Evolutionary conservation across 2,888 invertebrate genomes (phyloP), one percentile per base, ranked within the genome.

Genomic region (Aphidoletes aphidimyza): DNA sequence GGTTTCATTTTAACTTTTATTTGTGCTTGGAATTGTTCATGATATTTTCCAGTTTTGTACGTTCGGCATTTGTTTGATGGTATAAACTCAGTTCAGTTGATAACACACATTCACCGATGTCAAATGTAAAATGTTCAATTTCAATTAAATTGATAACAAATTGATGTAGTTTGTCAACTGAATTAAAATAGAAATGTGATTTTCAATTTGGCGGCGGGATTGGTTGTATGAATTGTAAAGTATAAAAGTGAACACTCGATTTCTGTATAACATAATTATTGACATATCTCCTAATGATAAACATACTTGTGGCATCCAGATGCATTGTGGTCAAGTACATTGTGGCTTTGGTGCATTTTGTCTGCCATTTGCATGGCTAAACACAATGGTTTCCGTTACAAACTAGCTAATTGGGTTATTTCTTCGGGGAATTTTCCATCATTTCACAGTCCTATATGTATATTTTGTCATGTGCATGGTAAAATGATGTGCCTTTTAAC

Each of bases 1-100:
- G 69, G n/a, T 54, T 54, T 26, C 5, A 17, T 54, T n/a, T 54
- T 54, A 22, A 8, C 1, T 22, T 54, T 54, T 22, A 54, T 69
- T 69, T 69, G 69, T 69, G 69, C 69, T 69, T 69, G 69, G 69
- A 69, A 69, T 69, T 69, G 69, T 69, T 69, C 30, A 69, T 69
- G 69, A 30, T 69, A 69, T 30, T 69, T 69, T 69, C 9, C 14
- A 11, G 26, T 30, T 69, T 69, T 69, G 69, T 69, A 69, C 69
- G 69, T 69, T 69, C 69, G 54, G 54, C 54, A 17, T 54, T 26
- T 26, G 6, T 54, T n/a, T 22, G 22, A 26, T n/a, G 54, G 42
- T 9, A 42, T 42, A 42, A 6, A 42, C 11, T 9, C 47, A 2
- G 17, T 17, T 47, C 47, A 17, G 17, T 17, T 17, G 17, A n/a